Evolutionary conservation across 2,888 invertebrate species (phyloP), one percentile per base, ranked within the genome.

Genomic region (Zonitis immaculata): DNA sequence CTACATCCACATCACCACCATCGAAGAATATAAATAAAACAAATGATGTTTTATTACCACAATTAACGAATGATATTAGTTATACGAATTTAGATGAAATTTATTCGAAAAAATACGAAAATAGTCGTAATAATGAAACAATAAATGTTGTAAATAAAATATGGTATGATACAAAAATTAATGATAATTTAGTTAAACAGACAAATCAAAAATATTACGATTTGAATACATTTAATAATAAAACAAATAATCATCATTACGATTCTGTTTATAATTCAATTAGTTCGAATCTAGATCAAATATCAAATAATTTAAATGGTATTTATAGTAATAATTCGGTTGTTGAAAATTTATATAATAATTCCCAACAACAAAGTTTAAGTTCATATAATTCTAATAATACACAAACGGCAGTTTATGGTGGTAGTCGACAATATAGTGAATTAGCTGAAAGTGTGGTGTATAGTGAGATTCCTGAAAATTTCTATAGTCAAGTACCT

Each of bases 121-220:
- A 57, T 57, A 12, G 47, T 53, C n/a, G 39, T 42, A 66, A 67
- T 53, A 63, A 67, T 30, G 71, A 71, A 53, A 79, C 79, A 0
- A 72, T 73, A 35, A 68, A 71, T 18, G 68, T 79, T 14, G 67
- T 79, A 9, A 78, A 79, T 66, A 73, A 76, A 60, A 80, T 80
- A 45, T 81, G 81, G 80, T 76, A 77, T 48, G 80, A 80, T 12
- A 64, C 66, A 9, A 63, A 63, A 5, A 59, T 61, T 49, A 65
- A 66, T 47, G 62, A 62, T 6, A 66, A 64, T 45, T 35, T 59
- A 25, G 25, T 1, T 12, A 68, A 69, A 51, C 57, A 63, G 30
- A 62, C 55, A 42, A 67, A 66, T 47, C 28, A 63, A 57, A 54
- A 59, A 59, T 30, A 20, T 16, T 45, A 46, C 25, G 28, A 51